Base-by-base conservation (phyloP, 2,113 vertebrate species). In the Callochromis pleurospilus region DNA sequence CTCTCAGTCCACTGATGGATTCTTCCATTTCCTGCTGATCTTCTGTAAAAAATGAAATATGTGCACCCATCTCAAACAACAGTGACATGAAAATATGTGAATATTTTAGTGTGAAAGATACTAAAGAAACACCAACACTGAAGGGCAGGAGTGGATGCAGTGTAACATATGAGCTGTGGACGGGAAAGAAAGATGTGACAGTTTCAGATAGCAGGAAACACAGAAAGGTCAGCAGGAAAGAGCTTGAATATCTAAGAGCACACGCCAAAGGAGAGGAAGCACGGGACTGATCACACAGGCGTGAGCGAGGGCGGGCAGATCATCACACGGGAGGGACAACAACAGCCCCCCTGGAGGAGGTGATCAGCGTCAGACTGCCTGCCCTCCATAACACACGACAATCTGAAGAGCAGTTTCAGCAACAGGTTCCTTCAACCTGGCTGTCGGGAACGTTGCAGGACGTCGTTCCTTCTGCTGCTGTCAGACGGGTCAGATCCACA, bases 301-400 rank as follows among this genome's bases (percentile, higher is more conserved):
- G 6, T 36, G 4, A 33, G 3, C 2, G 9, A 10, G 58, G 29
- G 54, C 14, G 6, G 6, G 45, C 45, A 47, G 17, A 58, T 58
- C 26, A 3, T 58, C 55, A 58, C 55, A 9, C 26, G 0, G 0
- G 31, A 65, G 31, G 6, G 31, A 36, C 31, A 65, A 36, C 6
- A 36, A 65, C 9, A 65, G 31, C 8, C 56, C 19, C 5, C 29
- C 29, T 60, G 58, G 29, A 62, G 15, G 56, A 31, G 8, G 29
- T 0, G 14, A 19, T 62, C 9, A 62, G 58, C 3, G 1, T 11
- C 15, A 33, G 58, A 19, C 58, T 33, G 14, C 56, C 56, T 0
- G 8, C 0, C 56, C 56, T 17, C 14, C 56, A 17, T 17, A 60
- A 60, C 26, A 0, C 14, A 5, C 0, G 26, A 31, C 26, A 60